Evolutionary conservation across 2,113 vertebrate genomes (phyloP), one percentile per base, ranked within the genome.

Genomic region (Glareola pratincola): DNA sequence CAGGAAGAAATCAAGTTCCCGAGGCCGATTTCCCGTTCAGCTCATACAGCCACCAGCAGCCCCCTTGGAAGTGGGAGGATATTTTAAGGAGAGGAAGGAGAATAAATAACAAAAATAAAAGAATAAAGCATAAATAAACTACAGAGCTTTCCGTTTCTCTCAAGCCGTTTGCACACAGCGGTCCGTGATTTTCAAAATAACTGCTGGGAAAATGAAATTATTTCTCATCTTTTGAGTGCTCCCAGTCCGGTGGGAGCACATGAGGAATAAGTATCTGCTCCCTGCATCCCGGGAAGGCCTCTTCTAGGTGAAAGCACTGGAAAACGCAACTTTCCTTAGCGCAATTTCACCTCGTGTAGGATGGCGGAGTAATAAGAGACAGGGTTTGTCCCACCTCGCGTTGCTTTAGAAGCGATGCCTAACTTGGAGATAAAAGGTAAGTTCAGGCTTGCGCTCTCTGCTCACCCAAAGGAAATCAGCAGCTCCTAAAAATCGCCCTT

Each of bases 111-210:
- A n/a, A n/a, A n/a, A n/a, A 0, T 6, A 16, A 14, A 37, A 5
- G 45, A 37, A 43, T 0, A 10, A 34, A 27, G 1, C 36, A 1
- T 1, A 3, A 19, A 17, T 2, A 3, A 23, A 48, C 2, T 4
- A 7, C 22, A 26, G 14, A 3, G 4, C 32, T n/a, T 12, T 16
- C 39, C 39, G 12, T 5, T 76, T 13, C 24, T 23, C 30, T 87
- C 37, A 15, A 66, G 1, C 10, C 45, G 1, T 4, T 62, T 8
- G 3, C 7, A 9, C 21, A 1, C 2, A 2, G 23, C 29, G 36
- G 12, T 6, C 32, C 21, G 2, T 7, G 12, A 9, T 48, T 71
- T 79, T 20, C 62, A 12, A 22, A 16, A 17, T 2, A 59, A 21
- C 26, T 50, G 8, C 39, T 21, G 39, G 21, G 27, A 62, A 72